phyloP scores from a whole-genome alignment of 2,113 vertebrate species.

The Odocoileus hemionus region DNA sequence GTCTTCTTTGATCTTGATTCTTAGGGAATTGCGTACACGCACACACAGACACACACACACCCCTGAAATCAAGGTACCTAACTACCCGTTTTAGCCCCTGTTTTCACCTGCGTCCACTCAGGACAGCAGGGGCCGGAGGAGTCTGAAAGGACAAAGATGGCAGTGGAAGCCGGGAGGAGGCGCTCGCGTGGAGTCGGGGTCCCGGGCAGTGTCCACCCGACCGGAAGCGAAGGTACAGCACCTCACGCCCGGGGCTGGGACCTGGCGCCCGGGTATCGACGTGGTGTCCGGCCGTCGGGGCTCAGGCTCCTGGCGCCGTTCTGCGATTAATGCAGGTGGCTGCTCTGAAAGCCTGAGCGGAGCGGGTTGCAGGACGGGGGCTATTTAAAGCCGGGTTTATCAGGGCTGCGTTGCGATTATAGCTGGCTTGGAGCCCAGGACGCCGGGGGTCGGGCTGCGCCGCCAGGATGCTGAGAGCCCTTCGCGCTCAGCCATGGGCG shows the following conservation, averaged over 20 bases:
- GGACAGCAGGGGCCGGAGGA: not conserved
- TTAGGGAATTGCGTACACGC: not conserved
- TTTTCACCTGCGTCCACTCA: not conserved
- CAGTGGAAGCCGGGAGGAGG: not conserved
- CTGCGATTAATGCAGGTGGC: not conserved
- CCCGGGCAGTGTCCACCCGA: not conserved
- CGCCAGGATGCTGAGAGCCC: accelerated
- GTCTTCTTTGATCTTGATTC: not conserved
- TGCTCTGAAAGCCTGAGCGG: not conserved
- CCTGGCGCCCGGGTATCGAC: not conserved
- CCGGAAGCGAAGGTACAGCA: not conserved
- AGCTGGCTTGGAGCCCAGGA: not conserved
- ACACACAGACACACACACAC: not conserved
- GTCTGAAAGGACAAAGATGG: not conserved
- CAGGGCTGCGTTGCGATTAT: not conserved
- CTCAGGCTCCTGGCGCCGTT: not conserved
- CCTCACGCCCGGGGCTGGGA: not conserved
- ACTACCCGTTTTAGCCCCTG: not conserved
- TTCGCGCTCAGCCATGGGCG: not conserved
- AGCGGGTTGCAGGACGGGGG: not conserved
- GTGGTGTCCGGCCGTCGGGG: not conserved
- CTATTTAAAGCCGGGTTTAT: not conserved
- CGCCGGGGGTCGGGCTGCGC: not conserved
- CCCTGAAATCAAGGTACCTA: not conserved
- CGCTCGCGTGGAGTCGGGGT: not conserved